Conservation (phyloP, 2,797 vertebrate species). For the Propithecus perrieri region DNA sequence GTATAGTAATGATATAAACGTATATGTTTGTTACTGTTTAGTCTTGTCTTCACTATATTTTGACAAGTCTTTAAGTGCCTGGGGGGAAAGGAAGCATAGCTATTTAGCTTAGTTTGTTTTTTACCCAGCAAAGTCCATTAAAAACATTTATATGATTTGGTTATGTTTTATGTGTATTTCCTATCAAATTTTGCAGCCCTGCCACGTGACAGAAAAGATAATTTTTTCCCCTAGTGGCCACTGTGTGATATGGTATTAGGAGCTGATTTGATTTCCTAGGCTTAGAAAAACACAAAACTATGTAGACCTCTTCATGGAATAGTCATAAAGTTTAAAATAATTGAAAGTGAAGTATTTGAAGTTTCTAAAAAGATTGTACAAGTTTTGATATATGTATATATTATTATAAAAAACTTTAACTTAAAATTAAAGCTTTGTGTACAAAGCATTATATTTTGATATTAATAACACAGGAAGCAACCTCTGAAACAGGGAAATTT, state of each 20-base stretch:
- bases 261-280: background rate
- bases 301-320: background rate
- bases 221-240: background rate
- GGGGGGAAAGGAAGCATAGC: background rate
- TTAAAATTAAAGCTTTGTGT: constrained; percentile 1
- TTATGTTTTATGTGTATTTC: background rate
- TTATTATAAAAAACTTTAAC: background rate
- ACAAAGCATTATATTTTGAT: background rate
- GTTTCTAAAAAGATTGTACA: background rate
- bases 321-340: constrained; percentile 4
- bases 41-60: background rate
- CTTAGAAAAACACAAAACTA: background rate
- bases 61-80: background rate
- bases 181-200: background rate
- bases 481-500: background rate
- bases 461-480: background rate
- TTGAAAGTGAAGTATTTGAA: background rate
- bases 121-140: background rate
- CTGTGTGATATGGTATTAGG: background rate
- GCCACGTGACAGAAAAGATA: background rate
- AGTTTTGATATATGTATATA: background rate
- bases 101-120: constrained; percentile 17
- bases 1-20: background rate
- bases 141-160: background rate
- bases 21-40: background rate